A percentile compares a stretch with the other conserved stretches of the same genome.
Conservation (phyloP, 2,888 invertebrate species). For the Drosophila tripunctata region DNA sequence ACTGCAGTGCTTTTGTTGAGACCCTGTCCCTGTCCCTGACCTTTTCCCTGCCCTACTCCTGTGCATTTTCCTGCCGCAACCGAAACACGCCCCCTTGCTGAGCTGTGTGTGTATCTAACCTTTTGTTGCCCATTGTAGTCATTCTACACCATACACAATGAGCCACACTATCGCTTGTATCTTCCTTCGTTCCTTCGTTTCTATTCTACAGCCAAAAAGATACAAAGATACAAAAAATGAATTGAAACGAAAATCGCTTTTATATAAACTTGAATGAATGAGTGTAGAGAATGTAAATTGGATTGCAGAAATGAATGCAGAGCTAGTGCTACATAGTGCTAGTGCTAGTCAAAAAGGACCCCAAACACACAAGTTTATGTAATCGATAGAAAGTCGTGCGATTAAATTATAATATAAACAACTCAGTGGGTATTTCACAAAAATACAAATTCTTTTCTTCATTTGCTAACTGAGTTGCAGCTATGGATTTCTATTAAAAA, state of each 20-base stretch:
- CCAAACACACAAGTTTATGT: slow-evolving; percentile 21
- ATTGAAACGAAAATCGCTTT: slow-evolving; percentile 63
- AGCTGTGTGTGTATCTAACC: slow-evolving; percentile 60
- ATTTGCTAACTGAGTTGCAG: not conserved
- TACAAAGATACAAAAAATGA: too few species aligned
- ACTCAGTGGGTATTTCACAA: slow-evolving; percentile 5
- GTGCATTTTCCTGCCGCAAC: slow-evolving; percentile 17
- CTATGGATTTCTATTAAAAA: too few species aligned
- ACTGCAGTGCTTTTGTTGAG: slow-evolving; percentile 18
- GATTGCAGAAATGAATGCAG: slow-evolving; percentile 25
- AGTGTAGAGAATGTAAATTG: slow-evolving; percentile 46
- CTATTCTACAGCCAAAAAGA: slow-evolving; percentile 15
- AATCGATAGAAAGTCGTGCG: slow-evolving; percentile 6
- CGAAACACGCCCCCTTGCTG: slow-evolving; percentile 66
- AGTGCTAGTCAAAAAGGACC: too few species aligned
- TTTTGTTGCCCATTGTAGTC: slow-evolving; percentile 74
- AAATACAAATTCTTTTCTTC: not conserved
- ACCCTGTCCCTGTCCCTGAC: not conserved
- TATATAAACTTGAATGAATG: slow-evolving; percentile 69
- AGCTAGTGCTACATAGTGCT: too few species aligned
- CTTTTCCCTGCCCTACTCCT: not conserved
- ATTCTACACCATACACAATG: slow-evolving; percentile 67
- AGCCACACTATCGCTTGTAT: slow-evolving; percentile 57
- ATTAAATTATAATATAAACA: slow-evolving; percentile 19
- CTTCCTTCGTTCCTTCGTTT: slow-evolving; percentile 8